These are phyloP conservation scores for Holotrichia oblita DNA, from an alignment of 1,140 invertebrate genomes.

Conservation along the genomic window DNA sequence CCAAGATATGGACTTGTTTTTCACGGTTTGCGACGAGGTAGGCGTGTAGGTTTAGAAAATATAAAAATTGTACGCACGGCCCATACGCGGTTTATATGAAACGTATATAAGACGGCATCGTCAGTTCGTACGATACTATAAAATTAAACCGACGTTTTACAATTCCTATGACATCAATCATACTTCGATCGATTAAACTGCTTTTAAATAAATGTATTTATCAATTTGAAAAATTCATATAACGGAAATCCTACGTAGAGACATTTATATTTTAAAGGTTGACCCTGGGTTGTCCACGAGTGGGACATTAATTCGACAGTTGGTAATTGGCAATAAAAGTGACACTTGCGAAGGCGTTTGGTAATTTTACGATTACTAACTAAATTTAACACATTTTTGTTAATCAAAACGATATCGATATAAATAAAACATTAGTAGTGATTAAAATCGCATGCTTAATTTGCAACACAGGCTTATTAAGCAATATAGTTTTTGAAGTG, in stretches of 20 bases:
- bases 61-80: no score
- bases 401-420: not conserved
- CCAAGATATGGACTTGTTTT: no score
- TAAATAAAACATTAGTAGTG: not conserved
- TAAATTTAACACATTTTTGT: not conserved
- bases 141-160: no score
- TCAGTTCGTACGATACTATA: no score
- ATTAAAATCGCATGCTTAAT: not conserved
- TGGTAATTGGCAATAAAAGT: not conserved
- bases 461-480: not conserved
- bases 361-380: not conserved
- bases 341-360: slow-evolving; percentile 26
- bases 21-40: no score
- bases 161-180: no score
- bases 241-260: not conserved
- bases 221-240: no score
- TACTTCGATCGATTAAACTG: no score
- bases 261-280: not conserved
- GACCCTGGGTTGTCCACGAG: not conserved
- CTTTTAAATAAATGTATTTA: no score
- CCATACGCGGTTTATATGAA: no score
- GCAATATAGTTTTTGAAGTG: slow-evolving; percentile 11
- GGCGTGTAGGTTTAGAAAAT: no score
- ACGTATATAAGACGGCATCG: no score
- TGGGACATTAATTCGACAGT: not conserved